Conservation (phyloP, 2,888 invertebrate genomes). For the Lepetodrilus schrolli region DNA sequence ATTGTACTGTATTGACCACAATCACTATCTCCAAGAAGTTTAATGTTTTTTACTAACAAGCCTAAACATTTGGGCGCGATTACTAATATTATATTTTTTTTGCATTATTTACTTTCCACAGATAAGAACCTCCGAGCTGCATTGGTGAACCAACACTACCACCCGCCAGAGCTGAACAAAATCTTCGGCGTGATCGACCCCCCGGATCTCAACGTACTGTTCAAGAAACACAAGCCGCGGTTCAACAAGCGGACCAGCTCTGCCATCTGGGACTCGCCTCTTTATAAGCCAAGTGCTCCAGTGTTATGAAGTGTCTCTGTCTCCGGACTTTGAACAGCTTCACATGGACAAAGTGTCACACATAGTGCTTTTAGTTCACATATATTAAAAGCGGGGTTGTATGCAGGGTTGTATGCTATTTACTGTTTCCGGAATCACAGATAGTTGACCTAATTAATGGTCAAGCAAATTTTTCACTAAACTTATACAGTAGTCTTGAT, state of each 20-base stretch:
- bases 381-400: too few relatives aligned
- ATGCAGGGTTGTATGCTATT: too few relatives aligned
- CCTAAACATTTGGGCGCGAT: neutral
- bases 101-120: slow-evolving; percentile 42
- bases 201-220: slow-evolving; percentile 73
- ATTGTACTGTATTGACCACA: too few relatives aligned
- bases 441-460: too few relatives aligned
- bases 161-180: slow-evolving; percentile 68
- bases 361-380: too few relatives aligned
- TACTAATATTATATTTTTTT: neutral
- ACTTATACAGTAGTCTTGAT: too few relatives aligned
- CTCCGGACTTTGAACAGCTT: too few relatives aligned
- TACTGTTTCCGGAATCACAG: too few relatives aligned
- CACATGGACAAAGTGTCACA: too few relatives aligned
- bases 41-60: neutral
- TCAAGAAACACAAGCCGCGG: slow-evolving; percentile 69
- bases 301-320: too few relatives aligned
- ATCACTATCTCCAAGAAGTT: too few relatives aligned
- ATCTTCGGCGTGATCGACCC: slow-evolving; percentile 67
- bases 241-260: slow-evolving; percentile 76
- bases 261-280: slow-evolving; percentile 76
- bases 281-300: slow-evolving; percentile 48
- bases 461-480: too few relatives aligned
- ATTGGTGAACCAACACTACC: slow-evolving; percentile 66
- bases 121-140: slow-evolving; percentile 64